Conservation (phyloP, 2,113 vertebrate species). For the Cettia cetti region DNA sequence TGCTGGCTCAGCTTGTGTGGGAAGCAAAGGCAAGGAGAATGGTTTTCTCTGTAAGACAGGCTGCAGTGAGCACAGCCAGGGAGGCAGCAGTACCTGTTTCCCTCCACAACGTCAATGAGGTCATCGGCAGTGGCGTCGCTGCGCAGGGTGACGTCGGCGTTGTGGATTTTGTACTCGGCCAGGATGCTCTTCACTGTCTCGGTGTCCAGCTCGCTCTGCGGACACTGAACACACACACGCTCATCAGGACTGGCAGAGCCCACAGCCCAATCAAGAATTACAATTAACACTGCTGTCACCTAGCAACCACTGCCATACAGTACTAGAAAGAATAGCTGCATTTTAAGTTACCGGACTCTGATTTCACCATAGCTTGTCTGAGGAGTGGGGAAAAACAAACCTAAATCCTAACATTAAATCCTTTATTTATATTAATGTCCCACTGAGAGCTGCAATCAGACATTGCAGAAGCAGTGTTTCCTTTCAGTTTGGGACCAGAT, state of each 20-base stretch:
- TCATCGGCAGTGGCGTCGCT: conserved; percentile 93
- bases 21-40: not conserved
- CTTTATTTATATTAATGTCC: not conserved
- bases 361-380: not conserved
- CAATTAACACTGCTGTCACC: not conserved
- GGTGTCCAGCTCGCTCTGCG: conserved; percentile 88
- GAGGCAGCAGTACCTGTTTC: conserved; percentile 84
- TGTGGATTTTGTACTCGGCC: conserved; percentile 97
- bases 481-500: not conserved
- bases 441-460: not conserved
- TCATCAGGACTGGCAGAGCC: not conserved
- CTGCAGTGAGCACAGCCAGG: not conserved
- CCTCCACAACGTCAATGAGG: conserved; percentile 96
- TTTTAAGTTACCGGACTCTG: not conserved
- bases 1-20: not conserved
- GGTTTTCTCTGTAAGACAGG: not conserved
- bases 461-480: not conserved
- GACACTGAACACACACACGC: conserved; percentile 75
- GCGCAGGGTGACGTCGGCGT: conserved; percentile 93
- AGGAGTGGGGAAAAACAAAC: not conserved
- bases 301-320: not conserved
- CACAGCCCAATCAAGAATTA: not conserved
- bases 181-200: conserved; percentile 97
- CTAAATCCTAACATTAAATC: not conserved
- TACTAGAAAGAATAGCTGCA: not conserved